Evolutionary conservation across 2,797 vertebrate species (phyloP).

Genomic region (Austrolebias charrua): DNA sequence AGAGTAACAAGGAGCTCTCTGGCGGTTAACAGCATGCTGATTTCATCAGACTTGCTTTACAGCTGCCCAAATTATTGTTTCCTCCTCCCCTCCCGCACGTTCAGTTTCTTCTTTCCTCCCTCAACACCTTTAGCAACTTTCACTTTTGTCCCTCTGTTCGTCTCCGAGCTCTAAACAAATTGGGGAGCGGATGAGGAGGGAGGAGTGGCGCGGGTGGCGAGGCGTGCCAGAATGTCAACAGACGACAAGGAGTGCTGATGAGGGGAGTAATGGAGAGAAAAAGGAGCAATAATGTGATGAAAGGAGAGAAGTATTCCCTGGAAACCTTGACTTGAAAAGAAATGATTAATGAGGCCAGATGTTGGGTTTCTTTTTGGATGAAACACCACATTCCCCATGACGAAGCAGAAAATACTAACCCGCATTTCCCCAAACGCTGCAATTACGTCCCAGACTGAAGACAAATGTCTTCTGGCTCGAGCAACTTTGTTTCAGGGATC

Average conservation of each 20-base stretch:
- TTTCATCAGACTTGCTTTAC: conserved; percentile 58
- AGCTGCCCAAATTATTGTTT: conserved; percentile 15
- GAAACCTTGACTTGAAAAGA: conserved; percentile 60
- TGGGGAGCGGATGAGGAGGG: conserved; percentile 65
- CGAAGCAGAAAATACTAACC: conserved; percentile 51
- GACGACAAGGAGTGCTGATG: conserved; percentile 53
- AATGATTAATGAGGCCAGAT: conserved; percentile 76
- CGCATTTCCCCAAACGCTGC: conserved; percentile 37
- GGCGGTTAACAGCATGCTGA: conserved; percentile 47
- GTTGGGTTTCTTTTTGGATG: conserved; percentile 65
- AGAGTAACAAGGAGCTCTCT: conserved; percentile 62
- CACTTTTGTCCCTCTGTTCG: conserved; percentile 22
- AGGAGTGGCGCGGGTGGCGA: conserved; percentile 64
- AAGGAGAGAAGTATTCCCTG: conserved; percentile 54
- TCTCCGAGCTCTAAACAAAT: conserved; percentile 63
- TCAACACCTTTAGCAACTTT: conserved; percentile 31
- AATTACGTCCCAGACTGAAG: conserved; percentile 44
- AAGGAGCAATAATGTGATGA: conserved; percentile 36
- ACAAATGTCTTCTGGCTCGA: conserved; percentile 45
- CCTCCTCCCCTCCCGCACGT: conserved; percentile 9
- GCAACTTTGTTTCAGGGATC: conserved; percentile 32
- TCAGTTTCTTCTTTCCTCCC: conserved; percentile 1
- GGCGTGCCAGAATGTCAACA: conserved; percentile 60
- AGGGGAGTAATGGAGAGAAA: background rate
- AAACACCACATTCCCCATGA: conserved; percentile 66